Conservation (phyloP, 2,797 vertebrate genomes). For the Catamblyrhynchus diadema region DNA sequence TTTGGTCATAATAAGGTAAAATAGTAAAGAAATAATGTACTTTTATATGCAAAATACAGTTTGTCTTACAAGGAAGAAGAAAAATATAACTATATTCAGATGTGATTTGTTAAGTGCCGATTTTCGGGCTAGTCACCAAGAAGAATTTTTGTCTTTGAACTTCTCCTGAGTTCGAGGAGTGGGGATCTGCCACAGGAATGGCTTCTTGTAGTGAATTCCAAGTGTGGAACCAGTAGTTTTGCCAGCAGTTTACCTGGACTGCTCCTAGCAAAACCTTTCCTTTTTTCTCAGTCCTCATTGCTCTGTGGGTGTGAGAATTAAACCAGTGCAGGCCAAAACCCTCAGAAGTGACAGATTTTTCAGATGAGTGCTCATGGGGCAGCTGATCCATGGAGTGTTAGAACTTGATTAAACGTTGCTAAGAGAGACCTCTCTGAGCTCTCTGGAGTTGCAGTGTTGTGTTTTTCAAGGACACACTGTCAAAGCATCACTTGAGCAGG, state of each 20-base stretch:
- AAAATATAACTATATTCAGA: background rate
- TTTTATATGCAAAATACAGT: background rate
- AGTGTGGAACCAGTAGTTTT: background rate
- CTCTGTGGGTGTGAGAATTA: background rate
- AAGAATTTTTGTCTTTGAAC: background rate
- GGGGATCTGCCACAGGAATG: background rate
- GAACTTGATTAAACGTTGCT: background rate
- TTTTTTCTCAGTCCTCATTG: background rate
- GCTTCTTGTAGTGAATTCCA: background rate
- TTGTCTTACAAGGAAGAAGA: background rate
- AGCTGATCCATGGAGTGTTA: background rate
- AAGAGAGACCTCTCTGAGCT: background rate
- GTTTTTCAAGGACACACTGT: background rate
- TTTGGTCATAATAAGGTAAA: background rate
- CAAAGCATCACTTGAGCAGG: background rate
- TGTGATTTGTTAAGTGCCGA: background rate
- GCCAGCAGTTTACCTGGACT: background rate
- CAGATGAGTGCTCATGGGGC: background rate
- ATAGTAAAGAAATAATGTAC: background rate
- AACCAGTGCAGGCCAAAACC: background rate
- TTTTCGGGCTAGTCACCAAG: background rate
- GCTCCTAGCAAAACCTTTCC: background rate
- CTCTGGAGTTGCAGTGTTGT: background rate
- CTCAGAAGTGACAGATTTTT: background rate
- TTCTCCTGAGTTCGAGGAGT: background rate